Evolutionary conservation across 2,797 vertebrate genomes (phyloP).

Genomic region (Siniperca scherzeri): DNA sequence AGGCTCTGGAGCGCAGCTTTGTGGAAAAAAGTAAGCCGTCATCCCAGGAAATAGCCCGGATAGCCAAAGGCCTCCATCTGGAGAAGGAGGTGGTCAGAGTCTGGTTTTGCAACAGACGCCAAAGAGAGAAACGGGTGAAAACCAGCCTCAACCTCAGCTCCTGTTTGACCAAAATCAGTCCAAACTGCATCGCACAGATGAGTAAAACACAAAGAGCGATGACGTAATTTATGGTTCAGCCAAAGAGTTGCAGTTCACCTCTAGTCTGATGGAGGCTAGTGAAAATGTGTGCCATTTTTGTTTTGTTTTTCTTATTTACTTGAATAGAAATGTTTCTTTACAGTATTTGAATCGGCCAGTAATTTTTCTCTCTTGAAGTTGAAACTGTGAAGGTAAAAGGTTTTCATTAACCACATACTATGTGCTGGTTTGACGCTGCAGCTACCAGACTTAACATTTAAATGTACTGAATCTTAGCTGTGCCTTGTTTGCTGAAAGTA

Average conservation of each 20-base stretch:
- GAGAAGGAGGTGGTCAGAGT: conserved; percentile 99
- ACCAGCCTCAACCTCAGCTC: conserved; percentile 95
- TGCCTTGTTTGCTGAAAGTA: conserved; percentile 27
- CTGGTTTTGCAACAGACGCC: conserved; percentile 98
- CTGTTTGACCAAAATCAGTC: conserved; percentile 90
- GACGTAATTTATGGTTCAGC: conserved; percentile 23
- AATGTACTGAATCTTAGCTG: conserved; percentile 11
- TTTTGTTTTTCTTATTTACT: conserved; percentile 9
- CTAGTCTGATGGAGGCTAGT: background rate
- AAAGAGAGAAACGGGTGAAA: conserved; percentile 97
- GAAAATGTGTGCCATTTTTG: background rate
- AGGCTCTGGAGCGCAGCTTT: conserved; percentile 95
- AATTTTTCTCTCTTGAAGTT: conserved; percentile 4
- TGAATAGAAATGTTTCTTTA: background rate
- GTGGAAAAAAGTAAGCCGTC: conserved; percentile 97
- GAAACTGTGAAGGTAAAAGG: conserved; percentile 24
- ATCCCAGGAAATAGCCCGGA: conserved; percentile 96
- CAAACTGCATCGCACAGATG: conserved; percentile 85
- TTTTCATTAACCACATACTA: conserved; percentile 5
- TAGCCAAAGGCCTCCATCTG: conserved; percentile 96
- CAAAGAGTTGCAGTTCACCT: background rate
- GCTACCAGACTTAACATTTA: conserved; percentile 22
- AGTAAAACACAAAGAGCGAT: conserved; percentile 64
- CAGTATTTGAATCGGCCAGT: background rate
- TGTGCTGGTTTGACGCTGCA: conserved; percentile 12